phyloP scores from a whole-genome alignment of 2,888 invertebrate species.

The Epistrophella euchroma region DNA sequence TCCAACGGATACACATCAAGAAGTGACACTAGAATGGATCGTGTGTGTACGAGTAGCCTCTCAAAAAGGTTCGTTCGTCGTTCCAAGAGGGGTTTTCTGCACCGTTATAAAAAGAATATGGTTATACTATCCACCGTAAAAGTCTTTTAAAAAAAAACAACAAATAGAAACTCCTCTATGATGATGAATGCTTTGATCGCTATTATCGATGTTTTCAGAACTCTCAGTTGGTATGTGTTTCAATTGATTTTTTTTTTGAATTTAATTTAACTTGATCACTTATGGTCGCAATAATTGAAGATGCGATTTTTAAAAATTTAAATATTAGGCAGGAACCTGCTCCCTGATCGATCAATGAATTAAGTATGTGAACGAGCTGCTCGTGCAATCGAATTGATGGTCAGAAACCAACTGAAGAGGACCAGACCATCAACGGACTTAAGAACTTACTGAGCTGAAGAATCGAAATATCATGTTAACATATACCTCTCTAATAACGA shows the following conservation, averaged over 20 bases:
- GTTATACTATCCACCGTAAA: conserved; percentile 60
- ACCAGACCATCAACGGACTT: conserved; percentile 84
- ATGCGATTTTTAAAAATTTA: conserved; percentile 42
- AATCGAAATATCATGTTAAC: conserved; percentile 74
- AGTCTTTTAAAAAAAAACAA: conserved; percentile 31
- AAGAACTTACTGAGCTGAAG: conserved; percentile 81
- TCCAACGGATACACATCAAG: conserved; percentile 70
- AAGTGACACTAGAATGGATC: conserved; percentile 71
- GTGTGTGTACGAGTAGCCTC: conserved; percentile 64
- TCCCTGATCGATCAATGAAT: conserved; percentile 64
- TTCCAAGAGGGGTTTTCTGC: conserved; percentile 60
- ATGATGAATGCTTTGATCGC: neutral
- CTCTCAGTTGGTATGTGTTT: conserved; percentile 29
- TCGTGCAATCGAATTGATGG: conserved; percentile 83
- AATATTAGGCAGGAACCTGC: conserved; percentile 56
- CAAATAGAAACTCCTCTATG: conserved; percentile 29
- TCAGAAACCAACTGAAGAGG: conserved; percentile 84
- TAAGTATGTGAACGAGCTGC: conserved; percentile 64
- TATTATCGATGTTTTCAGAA: conserved; percentile 29
- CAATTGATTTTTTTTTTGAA: conserved; percentile 5
- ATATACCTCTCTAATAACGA: conserved; percentile 75
- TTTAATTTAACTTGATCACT: conserved; percentile 50
- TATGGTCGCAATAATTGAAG: conserved; percentile 43
- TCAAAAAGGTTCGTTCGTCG: conserved; percentile 65
- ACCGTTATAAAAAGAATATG: conserved; percentile 71